Evolutionary conservation across 2,888 invertebrate species (phyloP).

Genomic region (Drosophila anomalipes): DNA sequence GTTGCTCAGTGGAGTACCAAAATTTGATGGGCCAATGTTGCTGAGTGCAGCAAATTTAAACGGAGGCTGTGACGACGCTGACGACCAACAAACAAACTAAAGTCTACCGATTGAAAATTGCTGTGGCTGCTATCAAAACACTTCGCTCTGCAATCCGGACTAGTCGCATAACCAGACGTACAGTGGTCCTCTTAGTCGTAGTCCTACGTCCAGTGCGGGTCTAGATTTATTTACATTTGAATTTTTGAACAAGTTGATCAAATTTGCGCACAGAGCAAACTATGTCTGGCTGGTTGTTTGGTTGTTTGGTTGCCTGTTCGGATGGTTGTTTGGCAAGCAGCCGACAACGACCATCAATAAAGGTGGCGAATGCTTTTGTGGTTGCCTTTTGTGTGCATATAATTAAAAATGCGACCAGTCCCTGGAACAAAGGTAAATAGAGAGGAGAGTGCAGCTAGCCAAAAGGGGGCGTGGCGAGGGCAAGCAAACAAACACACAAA

Average conservation of each 20-base stretch:
- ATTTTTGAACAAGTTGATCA: conserved; percentile 80
- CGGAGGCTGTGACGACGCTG: conserved; percentile 33
- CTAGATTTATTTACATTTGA: conserved; percentile 81
- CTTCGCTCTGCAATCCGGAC: conserved; percentile 44
- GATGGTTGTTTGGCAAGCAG: conserved; percentile 28
- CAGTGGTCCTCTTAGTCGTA: conserved; percentile 34
- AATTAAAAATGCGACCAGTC: conserved; percentile 76
- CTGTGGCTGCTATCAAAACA: conserved; percentile 77
- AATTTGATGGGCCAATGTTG: conserved; percentile 60
- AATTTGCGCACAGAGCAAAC: conserved; percentile 74
- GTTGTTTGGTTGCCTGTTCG: conserved; percentile 16
- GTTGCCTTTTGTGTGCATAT: conserved; percentile 79
- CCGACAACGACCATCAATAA: conserved; percentile 74
- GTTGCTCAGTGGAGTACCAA: background rate
- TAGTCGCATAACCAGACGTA: conserved; percentile 21
- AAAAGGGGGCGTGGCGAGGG: background rate
- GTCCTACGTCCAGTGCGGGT: conserved; percentile 31
- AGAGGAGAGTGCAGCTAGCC: conserved; percentile 1
- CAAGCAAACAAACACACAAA: conserved; percentile 43
- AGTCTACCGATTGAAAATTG: conserved; percentile 79
- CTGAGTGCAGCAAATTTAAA: conserved; percentile 72
- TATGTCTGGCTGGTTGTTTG: conserved; percentile 52
- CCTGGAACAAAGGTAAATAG: conserved; percentile 67
- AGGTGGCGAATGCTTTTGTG: conserved; percentile 78
- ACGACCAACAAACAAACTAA: conserved; percentile 73